phyloP scores from a whole-genome alignment of 1,140 invertebrate genomes.

The Doryteuthis pealeii region DNA sequence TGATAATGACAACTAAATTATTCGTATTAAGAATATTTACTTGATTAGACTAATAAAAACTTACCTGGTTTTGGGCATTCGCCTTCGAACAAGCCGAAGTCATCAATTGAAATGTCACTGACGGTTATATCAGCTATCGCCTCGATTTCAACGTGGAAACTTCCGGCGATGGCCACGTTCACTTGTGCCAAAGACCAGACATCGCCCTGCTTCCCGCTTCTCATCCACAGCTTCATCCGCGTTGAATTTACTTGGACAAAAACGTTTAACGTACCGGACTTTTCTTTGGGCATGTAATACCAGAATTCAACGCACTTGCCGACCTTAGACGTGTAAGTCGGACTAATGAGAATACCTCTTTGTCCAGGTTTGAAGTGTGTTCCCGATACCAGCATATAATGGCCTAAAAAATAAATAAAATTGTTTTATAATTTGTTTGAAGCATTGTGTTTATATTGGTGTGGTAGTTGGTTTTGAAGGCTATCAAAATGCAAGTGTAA shows the following conservation, averaged over 20 bases:
- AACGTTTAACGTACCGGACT: neutral
- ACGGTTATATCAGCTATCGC: slow-evolving; percentile 34
- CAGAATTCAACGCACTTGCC: neutral
- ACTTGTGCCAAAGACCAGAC: neutral
- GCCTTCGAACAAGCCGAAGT: slow-evolving; percentile 36
- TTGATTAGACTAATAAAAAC: too few relatives aligned
- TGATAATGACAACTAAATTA: too few relatives aligned
- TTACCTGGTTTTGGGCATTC: slow-evolving; percentile 38
- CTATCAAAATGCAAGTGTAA: too few relatives aligned
- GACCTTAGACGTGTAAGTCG: neutral
- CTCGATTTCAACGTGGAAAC: slow-evolving; percentile 44
- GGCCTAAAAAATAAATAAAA: too few relatives aligned
- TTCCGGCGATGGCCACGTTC: neutral
- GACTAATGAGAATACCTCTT: neutral
- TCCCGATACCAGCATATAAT: too few relatives aligned
- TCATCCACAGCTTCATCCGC: neutral
- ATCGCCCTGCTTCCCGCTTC: neutral
- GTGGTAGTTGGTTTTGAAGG: too few relatives aligned
- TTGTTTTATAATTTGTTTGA: too few relatives aligned
- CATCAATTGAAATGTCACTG: slow-evolving; percentile 54
- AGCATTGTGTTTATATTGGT: too few relatives aligned
- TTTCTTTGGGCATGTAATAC: neutral
- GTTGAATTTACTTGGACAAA: neutral
- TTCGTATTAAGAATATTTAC: too few relatives aligned
- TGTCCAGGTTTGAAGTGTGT: neutral